phyloP scores from a whole-genome alignment of 2,797 vertebrate species.

The Nyctibius grandis region DNA sequence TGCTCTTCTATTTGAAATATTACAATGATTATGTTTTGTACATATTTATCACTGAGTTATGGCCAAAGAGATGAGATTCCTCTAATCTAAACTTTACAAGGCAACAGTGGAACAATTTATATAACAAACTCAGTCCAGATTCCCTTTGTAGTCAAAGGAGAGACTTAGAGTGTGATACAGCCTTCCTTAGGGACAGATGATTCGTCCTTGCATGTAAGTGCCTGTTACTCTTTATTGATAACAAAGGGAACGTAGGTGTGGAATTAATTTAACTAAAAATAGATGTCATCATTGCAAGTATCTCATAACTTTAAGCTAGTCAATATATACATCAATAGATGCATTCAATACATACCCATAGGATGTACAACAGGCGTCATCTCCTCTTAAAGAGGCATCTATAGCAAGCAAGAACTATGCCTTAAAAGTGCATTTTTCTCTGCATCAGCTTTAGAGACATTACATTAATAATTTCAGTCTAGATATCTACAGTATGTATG shows the following conservation, averaged over 20 bases:
- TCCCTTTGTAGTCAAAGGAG: background rate
- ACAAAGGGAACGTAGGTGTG: background rate
- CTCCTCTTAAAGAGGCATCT: background rate
- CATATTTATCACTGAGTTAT: background rate
- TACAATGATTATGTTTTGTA: background rate
- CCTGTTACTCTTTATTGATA: background rate
- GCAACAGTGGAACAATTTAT: background rate
- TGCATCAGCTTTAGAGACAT: background rate
- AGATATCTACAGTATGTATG: accelerated
- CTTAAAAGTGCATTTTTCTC: background rate
- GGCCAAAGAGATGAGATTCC: background rate
- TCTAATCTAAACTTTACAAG: background rate
- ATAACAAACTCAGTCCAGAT: background rate
- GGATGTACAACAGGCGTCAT: background rate
- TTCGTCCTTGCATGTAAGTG: background rate
- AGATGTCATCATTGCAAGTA: background rate
- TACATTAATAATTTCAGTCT: background rate
- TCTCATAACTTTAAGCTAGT: background rate
- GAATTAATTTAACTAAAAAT: background rate
- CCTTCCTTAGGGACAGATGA: background rate
- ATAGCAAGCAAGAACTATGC: background rate
- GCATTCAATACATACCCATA: background rate
- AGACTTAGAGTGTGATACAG: background rate
- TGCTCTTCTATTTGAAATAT: background rate
- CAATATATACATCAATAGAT: background rate